Evolutionary conservation across 1,140 invertebrate species (phyloP), one percentile per base, ranked within the genome.

Genomic region (Zaprionus tsacasi): DNA sequence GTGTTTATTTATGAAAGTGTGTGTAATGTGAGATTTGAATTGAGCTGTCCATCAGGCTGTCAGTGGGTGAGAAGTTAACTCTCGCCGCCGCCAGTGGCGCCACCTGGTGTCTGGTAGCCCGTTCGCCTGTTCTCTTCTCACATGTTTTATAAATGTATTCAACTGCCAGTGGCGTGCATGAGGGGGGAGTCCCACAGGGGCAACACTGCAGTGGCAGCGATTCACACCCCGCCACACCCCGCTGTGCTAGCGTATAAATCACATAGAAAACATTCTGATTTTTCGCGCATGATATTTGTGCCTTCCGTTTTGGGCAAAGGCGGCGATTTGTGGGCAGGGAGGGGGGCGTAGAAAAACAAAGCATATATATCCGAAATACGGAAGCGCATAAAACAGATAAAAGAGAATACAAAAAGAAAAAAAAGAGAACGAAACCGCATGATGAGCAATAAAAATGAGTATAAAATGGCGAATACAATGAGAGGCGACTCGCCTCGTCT

Each of bases 281-380:
- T 88, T 81, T 89, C 80, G 83, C 80, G 76, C 82, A 80, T 81
- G 83, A 87, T 87, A 88, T 87, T 85, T 87, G 71, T 79, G 83
- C 68, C 77, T 87, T 79, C 68, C 81, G 70, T 30, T 56, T 30
- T 56, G 56, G 43, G 58, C 36, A 21, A 54, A 54, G 59, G 35
- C 43, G 70, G 60, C 69, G 69, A 72, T 72, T 72, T 68, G 64
- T 72, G 63, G 69, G 43, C 33, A 35, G 15, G 40, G 2, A 0
- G n/a, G 35, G 43, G 17, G 17, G 15, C n/a, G 38, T 50, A 25
- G 4, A 15, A 43, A 69, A 61, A 68, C 54, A 56, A 50, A 74
- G 55, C 25, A 40, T 59, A 66, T 68, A 68, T 33, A 21, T 21
- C 2, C 21, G 21, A 57, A 74, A 61, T 69, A 57, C 50, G 21